phyloP scores from a whole-genome alignment of 2,888 invertebrate species.

The Nephrocerus scutellatus region DNA sequence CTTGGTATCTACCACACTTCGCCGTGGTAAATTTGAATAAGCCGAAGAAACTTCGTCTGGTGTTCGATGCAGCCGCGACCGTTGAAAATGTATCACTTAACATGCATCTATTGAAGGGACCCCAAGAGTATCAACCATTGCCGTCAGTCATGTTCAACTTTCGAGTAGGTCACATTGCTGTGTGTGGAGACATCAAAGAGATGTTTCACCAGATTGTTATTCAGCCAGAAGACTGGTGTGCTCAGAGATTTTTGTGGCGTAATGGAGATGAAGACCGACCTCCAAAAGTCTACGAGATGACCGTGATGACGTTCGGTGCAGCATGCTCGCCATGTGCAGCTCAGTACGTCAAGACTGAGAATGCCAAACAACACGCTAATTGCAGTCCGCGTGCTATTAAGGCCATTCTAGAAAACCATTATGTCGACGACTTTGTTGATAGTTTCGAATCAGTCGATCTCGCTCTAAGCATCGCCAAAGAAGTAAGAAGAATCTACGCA shows the following conservation, averaged over 20 bases:
- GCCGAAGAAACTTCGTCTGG: conserved; percentile 25
- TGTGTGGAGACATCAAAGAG: conserved; percentile 29
- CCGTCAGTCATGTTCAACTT: conserved; percentile 36
- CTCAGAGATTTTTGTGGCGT: conserved; percentile 30
- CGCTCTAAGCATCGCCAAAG: no score
- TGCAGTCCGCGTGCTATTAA: no score
- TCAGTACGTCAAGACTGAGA: no score
- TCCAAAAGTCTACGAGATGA: conserved; percentile 6
- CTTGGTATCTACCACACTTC: conserved; percentile 29
- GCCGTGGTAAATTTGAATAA: conserved; percentile 28
- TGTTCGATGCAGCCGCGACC: conserved; percentile 33
- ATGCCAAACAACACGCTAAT: no score
- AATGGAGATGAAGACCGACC: background rate
- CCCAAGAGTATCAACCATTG: conserved; percentile 32
- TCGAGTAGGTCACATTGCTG: conserved; percentile 30
- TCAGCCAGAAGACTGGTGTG: conserved; percentile 25
- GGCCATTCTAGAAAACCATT: no score
- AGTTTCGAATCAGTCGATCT: no score
- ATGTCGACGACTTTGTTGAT: no score
- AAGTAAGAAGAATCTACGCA: no score
- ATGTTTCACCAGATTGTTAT: conserved; percentile 28
- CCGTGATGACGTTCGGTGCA: conserved; percentile 4
- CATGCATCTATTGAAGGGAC: conserved; percentile 29
- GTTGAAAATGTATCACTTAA: conserved; percentile 27
- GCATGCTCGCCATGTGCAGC: no score